Percentiles rank a stretch among this genome's conserved stretches.
These are phyloP conservation scores for Phyto melanocephala DNA, from an alignment of 2,888 invertebrate genomes.

Conservation along the genomic window DNA sequence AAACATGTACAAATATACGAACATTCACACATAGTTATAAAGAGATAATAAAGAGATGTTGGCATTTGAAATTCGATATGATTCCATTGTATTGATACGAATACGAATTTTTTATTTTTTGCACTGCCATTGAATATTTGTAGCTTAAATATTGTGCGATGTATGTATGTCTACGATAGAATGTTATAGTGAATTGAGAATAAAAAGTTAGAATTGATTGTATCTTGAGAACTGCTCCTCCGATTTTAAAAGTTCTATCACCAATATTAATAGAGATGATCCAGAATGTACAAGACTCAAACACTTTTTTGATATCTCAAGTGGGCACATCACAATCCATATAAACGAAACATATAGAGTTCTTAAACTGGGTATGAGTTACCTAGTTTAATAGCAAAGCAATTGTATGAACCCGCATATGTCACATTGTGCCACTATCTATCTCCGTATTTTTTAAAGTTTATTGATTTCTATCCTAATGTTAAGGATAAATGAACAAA, in stretches of 20 bases:
- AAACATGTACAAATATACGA: neutral
- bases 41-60: constrained; percentile 27
- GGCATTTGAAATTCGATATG: constrained; percentile 45
- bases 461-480: constrained; percentile 52
- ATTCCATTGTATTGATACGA: constrained; percentile 5
- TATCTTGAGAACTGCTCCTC: no score
- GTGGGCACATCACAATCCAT: no score
- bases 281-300: no score
- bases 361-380: no score
- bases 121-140: neutral
- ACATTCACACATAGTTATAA: constrained; percentile 11
- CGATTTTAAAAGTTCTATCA: no score
- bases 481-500: constrained; percentile 46
- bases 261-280: no score
- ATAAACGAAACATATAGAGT: no score
- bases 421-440: neutral
- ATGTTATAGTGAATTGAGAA: neutral
- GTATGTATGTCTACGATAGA: neutral
- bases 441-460: neutral
- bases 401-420: neutral
- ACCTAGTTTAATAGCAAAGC: no score
- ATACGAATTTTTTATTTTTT: constrained; percentile 23
- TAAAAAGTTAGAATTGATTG: no score
- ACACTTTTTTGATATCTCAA: no score
- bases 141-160: neutral